phyloP scores from a whole-genome alignment of 2,888 invertebrate genomes.

The Tyria jacobaeae region DNA sequence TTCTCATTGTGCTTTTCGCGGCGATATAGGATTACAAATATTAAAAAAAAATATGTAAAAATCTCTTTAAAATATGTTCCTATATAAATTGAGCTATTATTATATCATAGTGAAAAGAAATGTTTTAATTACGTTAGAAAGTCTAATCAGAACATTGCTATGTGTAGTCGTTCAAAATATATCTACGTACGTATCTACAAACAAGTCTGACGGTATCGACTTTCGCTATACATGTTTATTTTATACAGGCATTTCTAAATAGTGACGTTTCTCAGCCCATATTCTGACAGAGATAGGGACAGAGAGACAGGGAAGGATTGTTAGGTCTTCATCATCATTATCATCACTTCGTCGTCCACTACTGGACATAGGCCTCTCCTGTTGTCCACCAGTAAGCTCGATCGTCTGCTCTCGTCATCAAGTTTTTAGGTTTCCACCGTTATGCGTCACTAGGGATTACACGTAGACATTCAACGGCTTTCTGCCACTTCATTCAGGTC shows the following conservation, averaged over 20 bases:
- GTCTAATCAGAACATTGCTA: slow-evolving; percentile 25
- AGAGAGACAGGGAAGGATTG: not conserved
- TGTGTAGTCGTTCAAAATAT: slow-evolving; percentile 25
- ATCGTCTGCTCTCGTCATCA: too few species aligned
- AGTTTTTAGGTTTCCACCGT: too few species aligned
- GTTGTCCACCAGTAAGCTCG: too few species aligned
- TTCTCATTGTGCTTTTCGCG: too few species aligned
- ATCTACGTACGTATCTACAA: slow-evolving; percentile 9
- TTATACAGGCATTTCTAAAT: slow-evolving; percentile 8
- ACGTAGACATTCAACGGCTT: too few species aligned
- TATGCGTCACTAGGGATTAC: too few species aligned
- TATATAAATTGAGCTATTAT: not conserved
- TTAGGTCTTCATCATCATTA: too few species aligned
- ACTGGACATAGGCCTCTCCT: too few species aligned
- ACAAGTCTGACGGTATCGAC: slow-evolving; percentile 6
- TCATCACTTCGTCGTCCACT: too few species aligned
- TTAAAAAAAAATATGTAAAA: not conserved
- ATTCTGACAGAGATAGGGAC: not conserved
- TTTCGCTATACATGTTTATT: slow-evolving; percentile 23
- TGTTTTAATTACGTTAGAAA: slow-evolving; percentile 39
- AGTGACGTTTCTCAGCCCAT: slow-evolving; percentile 6
- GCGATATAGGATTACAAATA: too few species aligned
- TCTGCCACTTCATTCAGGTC: too few species aligned
- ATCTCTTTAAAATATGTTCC: not conserved
- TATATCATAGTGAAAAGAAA: slow-evolving; percentile 23